phyloP scores from a whole-genome alignment of 2,888 invertebrate genomes.

The Nemoura dubitans region DNA sequence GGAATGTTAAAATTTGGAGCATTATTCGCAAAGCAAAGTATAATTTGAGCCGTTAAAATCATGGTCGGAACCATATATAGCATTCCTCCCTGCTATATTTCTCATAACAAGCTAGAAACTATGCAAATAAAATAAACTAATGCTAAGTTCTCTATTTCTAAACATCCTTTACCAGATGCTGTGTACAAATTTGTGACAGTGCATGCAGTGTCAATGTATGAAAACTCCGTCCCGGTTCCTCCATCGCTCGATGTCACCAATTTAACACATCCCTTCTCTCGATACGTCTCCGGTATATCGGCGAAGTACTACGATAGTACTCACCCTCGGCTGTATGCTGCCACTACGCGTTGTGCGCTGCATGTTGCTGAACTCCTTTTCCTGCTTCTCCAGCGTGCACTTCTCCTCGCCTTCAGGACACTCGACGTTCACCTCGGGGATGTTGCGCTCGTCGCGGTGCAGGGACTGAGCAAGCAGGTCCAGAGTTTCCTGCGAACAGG shows the following conservation, averaged over 20 bases:
- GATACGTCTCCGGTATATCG: no score
- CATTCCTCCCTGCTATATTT: no score
- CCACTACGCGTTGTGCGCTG: neutral
- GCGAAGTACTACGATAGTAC: neutral
- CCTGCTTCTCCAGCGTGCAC: conserved; percentile 51
- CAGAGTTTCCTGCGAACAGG: conserved; percentile 33
- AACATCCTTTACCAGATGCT: no score
- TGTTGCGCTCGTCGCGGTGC: neutral
- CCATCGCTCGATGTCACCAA: no score
- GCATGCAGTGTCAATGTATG: no score
- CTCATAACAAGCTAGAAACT: no score
- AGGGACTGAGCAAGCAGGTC: neutral
- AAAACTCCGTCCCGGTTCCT: no score
- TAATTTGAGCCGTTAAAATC: neutral
- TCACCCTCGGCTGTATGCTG: neutral
- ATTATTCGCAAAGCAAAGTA: neutral
- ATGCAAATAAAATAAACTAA: no score
- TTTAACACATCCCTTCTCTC: no score
- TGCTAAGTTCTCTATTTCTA: no score
- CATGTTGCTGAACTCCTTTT: conserved; percentile 49
- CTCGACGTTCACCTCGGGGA: conserved; percentile 18
- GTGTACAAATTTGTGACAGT: no score
- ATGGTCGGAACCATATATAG: no score
- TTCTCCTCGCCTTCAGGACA: conserved; percentile 50
- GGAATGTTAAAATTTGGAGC: neutral